Evolutionary conservation across 2,113 vertebrate genomes (phyloP), one percentile per base, ranked within the genome.

Genomic region (Stigmatopora nigra): DNA sequence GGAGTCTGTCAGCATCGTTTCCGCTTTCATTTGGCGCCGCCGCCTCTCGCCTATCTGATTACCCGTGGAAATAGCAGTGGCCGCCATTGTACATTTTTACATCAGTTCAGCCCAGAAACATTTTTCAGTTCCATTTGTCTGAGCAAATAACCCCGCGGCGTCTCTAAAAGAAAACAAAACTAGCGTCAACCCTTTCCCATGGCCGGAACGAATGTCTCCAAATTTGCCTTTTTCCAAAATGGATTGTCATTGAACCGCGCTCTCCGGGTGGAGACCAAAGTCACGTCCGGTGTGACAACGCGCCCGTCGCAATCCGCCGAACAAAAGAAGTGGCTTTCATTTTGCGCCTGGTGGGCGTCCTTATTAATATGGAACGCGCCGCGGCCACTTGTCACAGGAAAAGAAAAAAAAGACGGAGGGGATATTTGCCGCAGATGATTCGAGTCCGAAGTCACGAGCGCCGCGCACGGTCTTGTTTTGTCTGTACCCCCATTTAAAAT

Each of bases 21-120:
- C 71, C 75, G 75, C 79, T 79, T 87, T 82, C 84, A 82, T 78
- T 82, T 85, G 81, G 83, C 81, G 71, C 22, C 17, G 48, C 67
- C 81, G 71, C 22, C 17, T 45, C 67, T 60, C 47, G 70, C 52
- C 76, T 75, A 75, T 85, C 82, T 83, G 78, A 85, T 85, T 82
- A 83, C 85, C 82, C 66, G 35, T 72, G 69, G 67, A 46, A 59
- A 80, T 82, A 67, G 78, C 72, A 84, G 77, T 79, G 74, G 68
- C 65, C 77, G 70, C 58, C 77, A 57, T 3, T 31, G 25, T 31
- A 31, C 2, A 31, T 31, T 31, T 31, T 31, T 1, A 31, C 25
- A 31, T 31, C 25, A 31, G 25, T 31, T 31, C 25, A 31, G 25
- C 25, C 25, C 25, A 31, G 25, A 31, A 31, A 31, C 25, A 3